Evolutionary conservation across 2,888 invertebrate species (phyloP).

Genomic region (Tinea semifulvella): DNA sequence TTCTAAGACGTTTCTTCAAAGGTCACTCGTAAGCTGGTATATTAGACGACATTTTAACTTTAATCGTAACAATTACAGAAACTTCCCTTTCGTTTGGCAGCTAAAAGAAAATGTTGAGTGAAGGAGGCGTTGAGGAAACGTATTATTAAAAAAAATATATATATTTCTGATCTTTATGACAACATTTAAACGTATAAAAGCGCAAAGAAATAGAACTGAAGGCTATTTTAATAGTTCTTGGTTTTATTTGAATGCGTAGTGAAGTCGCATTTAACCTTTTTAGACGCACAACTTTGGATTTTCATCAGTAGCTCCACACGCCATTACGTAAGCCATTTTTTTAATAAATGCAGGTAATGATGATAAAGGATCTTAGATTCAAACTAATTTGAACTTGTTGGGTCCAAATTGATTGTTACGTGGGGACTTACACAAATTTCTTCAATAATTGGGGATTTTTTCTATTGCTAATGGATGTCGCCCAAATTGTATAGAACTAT

Average conservation of each 20-base stretch:
- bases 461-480: too few species aligned
- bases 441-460: too few species aligned
- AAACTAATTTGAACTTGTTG: constrained; percentile 8
- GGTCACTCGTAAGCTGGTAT: too few species aligned
- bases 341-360: constrained; percentile 13
- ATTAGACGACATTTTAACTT: too few species aligned
- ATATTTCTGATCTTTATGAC: too few species aligned
- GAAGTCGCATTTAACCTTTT: constrained; percentile 8
- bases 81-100: too few species aligned
- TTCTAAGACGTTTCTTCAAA: too few species aligned
- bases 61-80: too few species aligned
- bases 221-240: not conserved
- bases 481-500: too few species aligned
- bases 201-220: not conserved
- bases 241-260: not conserved
- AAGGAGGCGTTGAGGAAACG: too few species aligned
- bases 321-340: constrained; percentile 12
- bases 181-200: not conserved
- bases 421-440: not conserved
- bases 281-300: constrained; percentile 11
- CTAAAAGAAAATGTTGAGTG: too few species aligned
- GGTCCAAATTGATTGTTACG: not conserved
- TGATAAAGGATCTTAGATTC: constrained; percentile 13
- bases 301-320: constrained; percentile 13
- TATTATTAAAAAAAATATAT: too few species aligned